Percentiles rank a stretch among this genome's conserved stretches.
phyloP scores from a whole-genome alignment of 2,113 vertebrate genomes.

The Perca flavescens region DNA sequence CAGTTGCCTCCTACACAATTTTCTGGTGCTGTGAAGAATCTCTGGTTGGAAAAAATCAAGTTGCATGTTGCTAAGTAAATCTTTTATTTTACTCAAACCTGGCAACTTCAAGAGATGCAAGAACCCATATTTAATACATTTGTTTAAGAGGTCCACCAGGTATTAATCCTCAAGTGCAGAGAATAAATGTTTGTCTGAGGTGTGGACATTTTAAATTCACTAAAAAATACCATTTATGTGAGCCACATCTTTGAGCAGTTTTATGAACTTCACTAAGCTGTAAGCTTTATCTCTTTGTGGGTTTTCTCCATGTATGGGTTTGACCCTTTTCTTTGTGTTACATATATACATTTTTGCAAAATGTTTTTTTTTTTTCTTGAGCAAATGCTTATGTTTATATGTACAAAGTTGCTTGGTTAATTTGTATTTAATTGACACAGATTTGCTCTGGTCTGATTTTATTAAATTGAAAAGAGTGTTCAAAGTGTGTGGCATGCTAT shows the following conservation, averaged over 20 bases:
- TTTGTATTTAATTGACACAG: conserved; percentile 64
- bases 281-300: neutral
- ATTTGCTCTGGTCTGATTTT: conserved; percentile 36
- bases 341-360: neutral
- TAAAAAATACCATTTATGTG: conserved; percentile 7
- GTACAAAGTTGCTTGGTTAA: conserved; percentile 68
- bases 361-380: conserved; percentile 8
- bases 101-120: neutral
- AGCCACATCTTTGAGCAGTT: neutral
- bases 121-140: neutral
- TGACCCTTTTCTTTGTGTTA: neutral
- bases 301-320: neutral
- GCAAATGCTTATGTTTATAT: conserved; percentile 67
- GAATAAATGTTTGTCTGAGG: neutral
- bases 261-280: conserved; percentile 5
- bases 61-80: conserved; percentile 24
- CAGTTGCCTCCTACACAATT: neutral
- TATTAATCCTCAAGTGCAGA: conserved; percentile 12
- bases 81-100: conserved; percentile 12
- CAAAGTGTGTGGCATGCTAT: neutral
- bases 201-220: conserved; percentile 14
- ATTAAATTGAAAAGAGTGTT: conserved; percentile 61
- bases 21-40: conserved; percentile 30
- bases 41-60: conserved; percentile 1
- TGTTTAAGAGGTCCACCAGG: neutral